Percentiles rank a stretch among this genome's conserved stretches.
Evolutionary conservation across 2,797 vertebrate genomes (phyloP).

Genomic region (Fundulus diaphanus): DNA sequence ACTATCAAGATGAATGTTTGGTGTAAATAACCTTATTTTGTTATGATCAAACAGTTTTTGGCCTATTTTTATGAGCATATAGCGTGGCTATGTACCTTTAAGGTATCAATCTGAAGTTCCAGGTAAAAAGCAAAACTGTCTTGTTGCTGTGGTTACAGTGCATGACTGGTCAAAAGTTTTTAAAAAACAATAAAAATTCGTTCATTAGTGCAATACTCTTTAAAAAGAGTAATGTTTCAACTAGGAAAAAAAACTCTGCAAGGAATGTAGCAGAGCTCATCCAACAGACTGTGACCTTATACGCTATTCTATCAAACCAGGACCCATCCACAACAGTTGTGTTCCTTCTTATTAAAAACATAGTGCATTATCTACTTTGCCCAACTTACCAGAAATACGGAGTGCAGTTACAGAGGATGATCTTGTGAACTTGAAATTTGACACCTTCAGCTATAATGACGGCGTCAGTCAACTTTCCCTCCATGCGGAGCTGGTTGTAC

Average conservation of each 20-base stretch:
- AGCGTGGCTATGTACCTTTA: no score
- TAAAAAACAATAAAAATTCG: no score
- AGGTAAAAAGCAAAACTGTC: no score
- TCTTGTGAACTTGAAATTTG: conserved; percentile 24
- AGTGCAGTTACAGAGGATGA: conserved; percentile 42
- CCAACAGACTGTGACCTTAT: no score
- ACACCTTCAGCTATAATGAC: conserved; percentile 19
- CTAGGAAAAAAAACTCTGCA: neutral
- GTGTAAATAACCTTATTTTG: no score
- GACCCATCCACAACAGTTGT: neutral
- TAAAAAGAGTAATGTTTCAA: neutral
- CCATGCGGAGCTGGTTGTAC: conserved; percentile 37
- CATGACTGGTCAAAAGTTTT: neutral
- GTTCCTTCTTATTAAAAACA: neutral
- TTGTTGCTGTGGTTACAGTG: no score
- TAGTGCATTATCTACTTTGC: neutral
- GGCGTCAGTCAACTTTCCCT: conserved; percentile 8
- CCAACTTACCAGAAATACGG: conserved; percentile 30
- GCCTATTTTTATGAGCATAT: no score
- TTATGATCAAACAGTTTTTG: no score
- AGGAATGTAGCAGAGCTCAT: neutral
- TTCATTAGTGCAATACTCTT: no score
- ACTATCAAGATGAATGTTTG: no score
- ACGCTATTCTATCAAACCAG: neutral
- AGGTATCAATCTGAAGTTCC: no score